Evolutionary conservation across 2,797 vertebrate genomes (phyloP).

Genomic region (Percopsis omiscomaycus): DNA sequence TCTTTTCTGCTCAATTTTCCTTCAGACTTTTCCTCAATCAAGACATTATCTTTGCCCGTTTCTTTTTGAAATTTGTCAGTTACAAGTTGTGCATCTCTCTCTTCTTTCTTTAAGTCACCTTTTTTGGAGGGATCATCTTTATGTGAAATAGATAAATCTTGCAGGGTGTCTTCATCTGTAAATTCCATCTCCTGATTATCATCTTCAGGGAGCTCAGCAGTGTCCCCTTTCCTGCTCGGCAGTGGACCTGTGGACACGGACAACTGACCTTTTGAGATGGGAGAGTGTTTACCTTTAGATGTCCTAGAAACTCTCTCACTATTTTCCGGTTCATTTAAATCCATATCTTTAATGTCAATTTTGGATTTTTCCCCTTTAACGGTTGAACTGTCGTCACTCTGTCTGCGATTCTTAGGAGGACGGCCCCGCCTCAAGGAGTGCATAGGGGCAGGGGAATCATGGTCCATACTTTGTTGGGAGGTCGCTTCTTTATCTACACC

Average conservation of each 20-base stretch:
- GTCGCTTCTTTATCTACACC: constrained; percentile 81
- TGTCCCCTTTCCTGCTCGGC: constrained; percentile 82
- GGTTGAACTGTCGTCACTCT: constrained; percentile 78
- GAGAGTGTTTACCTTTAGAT: constrained; percentile 87
- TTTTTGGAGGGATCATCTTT: constrained; percentile 58
- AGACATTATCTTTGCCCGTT: constrained; percentile 51
- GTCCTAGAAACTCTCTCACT: constrained; percentile 79
- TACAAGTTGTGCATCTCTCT: constrained; percentile 63
- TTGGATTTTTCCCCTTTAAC: constrained; percentile 81
- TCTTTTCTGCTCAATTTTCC: constrained; percentile 67
- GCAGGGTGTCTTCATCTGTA: constrained; percentile 49
- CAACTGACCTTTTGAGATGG: constrained; percentile 79
- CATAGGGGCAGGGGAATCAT: constrained; percentile 75
- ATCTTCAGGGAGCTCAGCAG: constrained; percentile 70
- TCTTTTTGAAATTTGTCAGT: constrained; percentile 43
- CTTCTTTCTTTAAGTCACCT: constrained; percentile 76
- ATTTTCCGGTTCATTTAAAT: constrained; percentile 79
- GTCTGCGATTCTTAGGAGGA: constrained; percentile 89
- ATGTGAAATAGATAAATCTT: constrained; percentile 54
- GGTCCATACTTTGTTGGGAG: constrained; percentile 67
- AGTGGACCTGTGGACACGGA: constrained; percentile 57
- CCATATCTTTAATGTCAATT: constrained; percentile 81
- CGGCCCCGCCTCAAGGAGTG: constrained; percentile 81
- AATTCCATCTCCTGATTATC: constrained; percentile 70
- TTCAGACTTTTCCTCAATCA: constrained; percentile 53